Evolutionary conservation across 2,113 vertebrate genomes (phyloP).

Genomic region (Hippocampus barbouri): DNA sequence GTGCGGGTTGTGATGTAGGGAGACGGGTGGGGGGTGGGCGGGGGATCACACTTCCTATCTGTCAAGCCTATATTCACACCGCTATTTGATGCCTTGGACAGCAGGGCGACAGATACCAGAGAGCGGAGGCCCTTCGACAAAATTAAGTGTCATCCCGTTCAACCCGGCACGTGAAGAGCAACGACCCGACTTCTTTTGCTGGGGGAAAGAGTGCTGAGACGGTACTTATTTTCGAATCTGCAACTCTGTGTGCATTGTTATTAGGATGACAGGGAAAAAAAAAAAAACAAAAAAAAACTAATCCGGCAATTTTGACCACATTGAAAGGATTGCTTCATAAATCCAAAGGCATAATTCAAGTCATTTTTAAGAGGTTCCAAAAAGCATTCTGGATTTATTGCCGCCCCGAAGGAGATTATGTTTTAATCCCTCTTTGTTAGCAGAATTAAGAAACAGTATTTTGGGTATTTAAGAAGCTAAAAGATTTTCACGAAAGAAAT

Average conservation of each 20-base stretch:
- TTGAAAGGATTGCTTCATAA: not conserved
- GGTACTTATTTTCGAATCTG: not conserved
- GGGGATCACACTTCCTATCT: conserved; percentile 39
- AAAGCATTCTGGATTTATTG: not conserved
- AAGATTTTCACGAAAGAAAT: too few species aligned
- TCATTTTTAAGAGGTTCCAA: not conserved
- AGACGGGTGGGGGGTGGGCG: not conserved
- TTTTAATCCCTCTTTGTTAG: not conserved
- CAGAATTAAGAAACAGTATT: not conserved
- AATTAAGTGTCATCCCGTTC: conserved; percentile 15
- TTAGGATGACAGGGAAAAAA: not conserved
- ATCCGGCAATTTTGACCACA: not conserved
- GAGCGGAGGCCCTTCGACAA: conserved; percentile 6
- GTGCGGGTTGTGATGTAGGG: not conserved
- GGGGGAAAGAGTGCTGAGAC: not conserved
- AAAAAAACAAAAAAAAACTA: too few species aligned
- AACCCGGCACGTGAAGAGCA: conserved; percentile 1
- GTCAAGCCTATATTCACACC: conserved; percentile 35
- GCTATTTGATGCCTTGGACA: conserved; percentile 17
- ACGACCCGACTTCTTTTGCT: conserved; percentile 1
- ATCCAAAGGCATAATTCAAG: not conserved
- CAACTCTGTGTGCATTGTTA: not conserved
- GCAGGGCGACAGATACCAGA: conserved; percentile 35
- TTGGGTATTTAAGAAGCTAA: too few species aligned
- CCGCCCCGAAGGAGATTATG: not conserved